These are phyloP conservation scores for Antechinus stuartii DNA, from an alignment of 2,113 vertebrate species.

Conservation along the genomic window DNA sequence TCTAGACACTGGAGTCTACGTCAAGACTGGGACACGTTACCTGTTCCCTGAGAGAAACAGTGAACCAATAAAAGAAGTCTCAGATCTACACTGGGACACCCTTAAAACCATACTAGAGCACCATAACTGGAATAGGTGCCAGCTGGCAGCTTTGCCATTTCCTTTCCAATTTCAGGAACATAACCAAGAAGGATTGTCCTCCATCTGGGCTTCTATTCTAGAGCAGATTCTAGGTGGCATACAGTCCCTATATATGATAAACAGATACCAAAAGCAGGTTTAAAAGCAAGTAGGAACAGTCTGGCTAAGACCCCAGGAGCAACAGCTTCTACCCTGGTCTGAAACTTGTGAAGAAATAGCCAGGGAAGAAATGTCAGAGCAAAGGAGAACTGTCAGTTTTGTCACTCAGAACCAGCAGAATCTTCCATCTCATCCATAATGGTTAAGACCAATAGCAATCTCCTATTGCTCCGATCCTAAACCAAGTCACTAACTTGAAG, in stretches of 20 bases:
- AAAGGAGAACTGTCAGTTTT: neutral
- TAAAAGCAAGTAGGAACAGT: neutral
- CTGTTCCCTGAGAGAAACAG: neutral
- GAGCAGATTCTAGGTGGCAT: neutral
- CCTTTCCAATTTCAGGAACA: neutral
- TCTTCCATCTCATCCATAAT: neutral
- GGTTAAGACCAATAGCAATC: neutral
- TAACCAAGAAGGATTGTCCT: neutral
- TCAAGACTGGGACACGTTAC: neutral
- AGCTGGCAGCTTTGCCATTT: neutral
- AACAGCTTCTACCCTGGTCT: neutral
- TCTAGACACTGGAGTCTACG: neutral
- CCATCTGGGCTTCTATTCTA: neutral
- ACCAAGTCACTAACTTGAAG: neutral
- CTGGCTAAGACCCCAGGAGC: neutral
- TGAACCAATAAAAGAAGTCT: neutral
- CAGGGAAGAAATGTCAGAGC: neutral
- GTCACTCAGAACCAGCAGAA: neutral
- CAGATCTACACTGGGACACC: neutral
- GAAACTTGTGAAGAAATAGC: neutral
- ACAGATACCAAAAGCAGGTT: neutral
- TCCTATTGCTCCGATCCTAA: neutral
- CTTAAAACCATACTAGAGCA: neutral
- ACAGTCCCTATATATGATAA: neutral
- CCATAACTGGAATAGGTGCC: neutral